phyloP scores from a whole-genome alignment of 1,140 invertebrate genomes.

The Microplitis mediator region DNA sequence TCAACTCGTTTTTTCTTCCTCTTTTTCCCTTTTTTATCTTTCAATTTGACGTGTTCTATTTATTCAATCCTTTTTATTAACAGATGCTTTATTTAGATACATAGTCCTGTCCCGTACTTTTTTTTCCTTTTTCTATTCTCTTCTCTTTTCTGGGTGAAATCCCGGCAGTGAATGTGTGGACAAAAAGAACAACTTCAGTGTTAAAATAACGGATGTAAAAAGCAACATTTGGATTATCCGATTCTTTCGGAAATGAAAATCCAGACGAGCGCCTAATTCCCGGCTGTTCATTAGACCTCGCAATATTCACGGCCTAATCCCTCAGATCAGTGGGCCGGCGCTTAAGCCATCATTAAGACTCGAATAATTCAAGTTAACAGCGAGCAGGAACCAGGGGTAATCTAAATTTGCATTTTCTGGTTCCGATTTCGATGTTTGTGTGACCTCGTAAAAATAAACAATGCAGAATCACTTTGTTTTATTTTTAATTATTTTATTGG shows the following conservation, averaged over 20 bases:
- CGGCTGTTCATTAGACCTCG: conserved; percentile 54
- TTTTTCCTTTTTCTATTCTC: background rate
- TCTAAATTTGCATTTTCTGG: conserved; percentile 17
- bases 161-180: no score
- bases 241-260: conserved; percentile 39
- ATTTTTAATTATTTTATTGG: no score
- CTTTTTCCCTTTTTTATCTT: background rate
- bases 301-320: conserved; percentile 62
- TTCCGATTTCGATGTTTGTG: background rate
- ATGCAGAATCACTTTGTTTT: no score
- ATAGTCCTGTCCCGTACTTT: background rate
- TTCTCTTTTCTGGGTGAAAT: no score
- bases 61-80: no score
- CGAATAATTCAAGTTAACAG: conserved; percentile 64
- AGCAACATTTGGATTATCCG: conserved; percentile 29
- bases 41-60: background rate
- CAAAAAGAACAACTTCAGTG: background rate
- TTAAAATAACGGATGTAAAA: background rate
- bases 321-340: conserved; percentile 56
- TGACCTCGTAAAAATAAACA: background rate
- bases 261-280: conserved; percentile 44
- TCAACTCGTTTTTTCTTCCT: background rate
- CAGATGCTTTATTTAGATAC: no score
- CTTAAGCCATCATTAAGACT: conserved; percentile 64
- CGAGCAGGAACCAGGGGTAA: conserved; percentile 8